phyloP scores from a whole-genome alignment of 1,140 invertebrate genomes.

The Sinella curviseta region DNA sequence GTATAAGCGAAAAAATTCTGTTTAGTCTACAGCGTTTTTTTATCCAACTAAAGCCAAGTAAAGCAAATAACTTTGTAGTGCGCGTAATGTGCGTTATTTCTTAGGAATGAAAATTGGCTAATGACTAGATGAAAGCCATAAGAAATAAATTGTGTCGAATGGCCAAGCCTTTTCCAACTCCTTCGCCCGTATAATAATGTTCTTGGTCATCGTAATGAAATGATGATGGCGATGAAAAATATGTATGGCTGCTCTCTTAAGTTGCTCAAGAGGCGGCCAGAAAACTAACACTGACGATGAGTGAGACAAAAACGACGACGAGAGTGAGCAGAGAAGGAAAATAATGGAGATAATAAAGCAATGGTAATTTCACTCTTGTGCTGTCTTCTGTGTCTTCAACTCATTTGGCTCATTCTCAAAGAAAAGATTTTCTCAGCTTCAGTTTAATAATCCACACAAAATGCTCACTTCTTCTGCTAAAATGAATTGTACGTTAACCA shows the following conservation, averaged over 20 bases:
- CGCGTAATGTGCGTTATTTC: not conserved
- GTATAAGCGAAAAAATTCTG: no score
- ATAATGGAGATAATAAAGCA: slow-evolving; percentile 25
- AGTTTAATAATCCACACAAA: not conserved
- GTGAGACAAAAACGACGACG: not conserved
- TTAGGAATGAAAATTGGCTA: slow-evolving; percentile 11
- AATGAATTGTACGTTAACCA: not conserved
- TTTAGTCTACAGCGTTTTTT: no score
- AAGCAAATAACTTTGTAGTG: not conserved
- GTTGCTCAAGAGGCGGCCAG: not conserved
- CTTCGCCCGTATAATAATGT: not conserved
- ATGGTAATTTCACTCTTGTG: not conserved
- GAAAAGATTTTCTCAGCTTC: not conserved
- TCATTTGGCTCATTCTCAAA: slow-evolving; percentile 7
- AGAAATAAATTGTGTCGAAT: slow-evolving; percentile 19
- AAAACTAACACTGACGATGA: not conserved
- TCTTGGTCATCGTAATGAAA: not conserved
- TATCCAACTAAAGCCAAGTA: not conserved
- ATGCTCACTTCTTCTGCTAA: not conserved
- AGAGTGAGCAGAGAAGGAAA: slow-evolving; percentile 5
- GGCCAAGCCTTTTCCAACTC: slow-evolving; percentile 14
- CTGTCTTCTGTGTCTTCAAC: not conserved
- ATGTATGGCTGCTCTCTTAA: not conserved
- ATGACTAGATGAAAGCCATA: not conserved
- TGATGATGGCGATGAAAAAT: not conserved